Evolutionary conservation across 2,888 invertebrate genomes (phyloP).

Genomic region (Cinara cedri): DNA sequence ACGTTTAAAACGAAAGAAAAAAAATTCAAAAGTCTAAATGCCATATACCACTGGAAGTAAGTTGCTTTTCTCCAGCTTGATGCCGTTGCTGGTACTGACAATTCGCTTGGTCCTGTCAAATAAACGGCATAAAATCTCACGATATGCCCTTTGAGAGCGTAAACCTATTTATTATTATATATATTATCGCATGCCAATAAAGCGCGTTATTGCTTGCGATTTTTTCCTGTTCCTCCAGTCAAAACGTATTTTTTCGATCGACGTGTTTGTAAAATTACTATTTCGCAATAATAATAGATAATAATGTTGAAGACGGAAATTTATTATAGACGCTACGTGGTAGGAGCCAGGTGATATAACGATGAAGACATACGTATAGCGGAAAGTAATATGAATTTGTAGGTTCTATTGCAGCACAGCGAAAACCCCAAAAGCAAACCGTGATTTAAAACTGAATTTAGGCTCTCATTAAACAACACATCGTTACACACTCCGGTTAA

Average conservation of each 20-base stretch:
- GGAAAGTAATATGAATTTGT: too few species aligned
- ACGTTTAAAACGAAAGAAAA: neutral
- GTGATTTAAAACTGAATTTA: too few species aligned
- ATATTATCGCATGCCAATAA: neutral
- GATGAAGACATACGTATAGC: neutral
- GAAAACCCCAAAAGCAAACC: too few species aligned
- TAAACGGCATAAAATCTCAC: constrained; percentile 4
- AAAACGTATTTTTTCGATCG: neutral
- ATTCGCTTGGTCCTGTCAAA: constrained; percentile 34
- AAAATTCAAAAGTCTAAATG: constrained; percentile 15
- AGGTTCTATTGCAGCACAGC: too few species aligned
- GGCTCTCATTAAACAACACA: too few species aligned
- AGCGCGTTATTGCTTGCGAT: neutral
- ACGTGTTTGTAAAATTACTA: constrained; percentile 5
- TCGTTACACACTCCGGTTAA: too few species aligned
- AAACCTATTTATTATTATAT: neutral
- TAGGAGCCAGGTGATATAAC: too few species aligned
- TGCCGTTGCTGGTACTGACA: constrained; percentile 27
- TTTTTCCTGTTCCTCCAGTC: neutral
- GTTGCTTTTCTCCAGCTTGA: too few species aligned
- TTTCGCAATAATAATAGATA: constrained; percentile 6
- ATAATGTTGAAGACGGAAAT: too few species aligned
- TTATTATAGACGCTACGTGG: too few species aligned
- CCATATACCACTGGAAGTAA: neutral
- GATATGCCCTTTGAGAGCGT: constrained; percentile 9